Evolutionary conservation across 2,888 invertebrate genomes (phyloP), one percentile per base, ranked within the genome.

Genomic region (Proisotoma minuta): DNA sequence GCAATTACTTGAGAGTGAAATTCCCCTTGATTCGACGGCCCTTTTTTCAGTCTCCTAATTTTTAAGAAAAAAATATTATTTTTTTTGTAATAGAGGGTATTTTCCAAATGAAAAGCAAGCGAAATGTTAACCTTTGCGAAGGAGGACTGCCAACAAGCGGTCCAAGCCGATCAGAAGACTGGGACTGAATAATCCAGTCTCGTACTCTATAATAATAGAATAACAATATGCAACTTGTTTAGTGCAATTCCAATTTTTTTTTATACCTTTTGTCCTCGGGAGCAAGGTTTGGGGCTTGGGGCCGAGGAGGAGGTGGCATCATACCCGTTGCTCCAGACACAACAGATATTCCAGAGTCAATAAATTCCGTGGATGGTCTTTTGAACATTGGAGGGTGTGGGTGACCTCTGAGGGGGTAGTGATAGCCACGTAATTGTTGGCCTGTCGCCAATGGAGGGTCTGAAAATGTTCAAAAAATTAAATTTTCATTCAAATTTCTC

Each of bases 331-430:
- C 81, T 74, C 85, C 85, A 65, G 85, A 85, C 59, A 87, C 85
- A 52, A 87, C 87, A 62, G 87, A 87, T 22, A 88, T 87, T 51
- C 88, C 88, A 77, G 88, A 88, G 79, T 89, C 89, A 3, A 87
- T 87, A 75, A 87, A 78, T 76, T 87, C 87, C 47, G 86, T 85
- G 75, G 84, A 82, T 34, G 34, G 34, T 20, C 28, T 52, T 28
- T 54, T 54, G 39, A 62, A 23, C 53, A 58, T 58, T 22, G 40
- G n/a, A n/a, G n/a, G n/a, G n/a, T n/a, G n/a, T n/a, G n/a, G n/a
- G n/a, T 34, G 20, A n/a, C 53, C 53, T 34, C 34, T 28, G 24
- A 27, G 40, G 50, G 50, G 22, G 23, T 23, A 24, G 8, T 50
- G 50, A 50, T 50, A 22, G 22, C 22, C 26, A 4, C 23, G 5